Conservation (phyloP, 2,113 vertebrate species). For the Chloropsis hardwickii region DNA sequence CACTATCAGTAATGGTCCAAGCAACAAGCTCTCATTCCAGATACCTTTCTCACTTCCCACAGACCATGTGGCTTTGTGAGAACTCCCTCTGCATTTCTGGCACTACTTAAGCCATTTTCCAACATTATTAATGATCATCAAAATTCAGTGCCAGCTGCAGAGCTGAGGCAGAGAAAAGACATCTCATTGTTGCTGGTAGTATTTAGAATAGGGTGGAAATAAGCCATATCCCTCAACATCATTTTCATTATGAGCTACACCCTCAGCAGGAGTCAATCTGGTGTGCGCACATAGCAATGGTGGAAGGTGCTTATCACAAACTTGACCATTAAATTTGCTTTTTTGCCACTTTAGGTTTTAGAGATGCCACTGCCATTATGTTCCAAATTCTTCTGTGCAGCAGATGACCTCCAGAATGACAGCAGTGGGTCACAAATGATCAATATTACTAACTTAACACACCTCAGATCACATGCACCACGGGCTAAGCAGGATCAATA, state of each 20-base stretch:
- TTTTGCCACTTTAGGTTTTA: neutral
- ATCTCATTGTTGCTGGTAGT: neutral
- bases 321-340: neutral
- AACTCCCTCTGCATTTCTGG: neutral
- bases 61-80: neutral
- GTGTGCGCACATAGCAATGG: rapidly evolving
- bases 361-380: neutral
- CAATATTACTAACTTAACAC: neutral
- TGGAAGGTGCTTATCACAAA: neutral
- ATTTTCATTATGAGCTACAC: neutral
- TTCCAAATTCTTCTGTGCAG: neutral
- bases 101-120: neutral
- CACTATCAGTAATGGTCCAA: neutral
- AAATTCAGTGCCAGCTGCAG: neutral
- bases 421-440: neutral
- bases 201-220: neutral
- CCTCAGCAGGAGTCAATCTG: neutral
- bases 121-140: neutral
- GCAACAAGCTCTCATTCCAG: neutral
- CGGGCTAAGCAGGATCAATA: neutral
- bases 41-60: neutral
- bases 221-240: neutral
- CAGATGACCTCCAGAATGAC: neutral
- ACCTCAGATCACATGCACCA: neutral
- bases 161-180: neutral